Conservation (phyloP, 1,140 invertebrate species). For the Mycetomoellerius zeteki region DNA sequence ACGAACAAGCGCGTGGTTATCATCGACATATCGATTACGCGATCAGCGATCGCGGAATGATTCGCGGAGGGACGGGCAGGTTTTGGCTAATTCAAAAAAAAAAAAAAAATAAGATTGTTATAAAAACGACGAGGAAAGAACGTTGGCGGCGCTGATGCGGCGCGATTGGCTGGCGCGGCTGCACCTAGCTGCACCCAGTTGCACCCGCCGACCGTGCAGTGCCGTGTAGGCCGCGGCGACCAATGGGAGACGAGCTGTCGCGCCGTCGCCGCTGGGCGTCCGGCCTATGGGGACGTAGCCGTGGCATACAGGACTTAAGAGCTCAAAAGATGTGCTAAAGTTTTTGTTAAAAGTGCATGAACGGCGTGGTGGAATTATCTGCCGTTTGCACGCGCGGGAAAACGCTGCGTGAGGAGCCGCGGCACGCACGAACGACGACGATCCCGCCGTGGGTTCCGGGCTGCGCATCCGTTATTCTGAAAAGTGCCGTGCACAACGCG, state of each 20-base stretch:
- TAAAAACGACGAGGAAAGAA: neutral
- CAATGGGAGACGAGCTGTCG: slow-evolving; percentile 52
- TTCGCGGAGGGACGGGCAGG: neutral
- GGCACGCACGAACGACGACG: neutral
- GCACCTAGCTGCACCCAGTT: no score
- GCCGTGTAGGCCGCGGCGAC: neutral
- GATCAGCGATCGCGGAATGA: neutral
- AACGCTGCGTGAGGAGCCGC: neutral
- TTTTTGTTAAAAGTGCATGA: slow-evolving; percentile 63
- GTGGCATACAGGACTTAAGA: slow-evolving; percentile 59
- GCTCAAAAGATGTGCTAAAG: slow-evolving; percentile 71
- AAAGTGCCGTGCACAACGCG: slow-evolving; percentile 61
- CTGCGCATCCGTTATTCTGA: slow-evolving; percentile 43
- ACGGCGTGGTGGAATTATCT: neutral
- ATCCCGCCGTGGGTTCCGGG: neutral
- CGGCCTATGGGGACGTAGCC: slow-evolving; percentile 68
- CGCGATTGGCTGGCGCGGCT: slow-evolving; percentile 45
- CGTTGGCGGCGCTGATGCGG: neutral
- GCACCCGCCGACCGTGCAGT: neutral
- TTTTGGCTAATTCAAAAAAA: slow-evolving; percentile 5
- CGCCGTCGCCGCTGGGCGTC: slow-evolving; percentile 69
- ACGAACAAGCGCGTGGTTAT: neutral
- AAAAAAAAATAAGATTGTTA: neutral
- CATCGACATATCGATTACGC: neutral
- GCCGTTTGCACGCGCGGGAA: neutral